Conservation (phyloP, 2,888 invertebrate genomes). For the Brenthis ino region DNA sequence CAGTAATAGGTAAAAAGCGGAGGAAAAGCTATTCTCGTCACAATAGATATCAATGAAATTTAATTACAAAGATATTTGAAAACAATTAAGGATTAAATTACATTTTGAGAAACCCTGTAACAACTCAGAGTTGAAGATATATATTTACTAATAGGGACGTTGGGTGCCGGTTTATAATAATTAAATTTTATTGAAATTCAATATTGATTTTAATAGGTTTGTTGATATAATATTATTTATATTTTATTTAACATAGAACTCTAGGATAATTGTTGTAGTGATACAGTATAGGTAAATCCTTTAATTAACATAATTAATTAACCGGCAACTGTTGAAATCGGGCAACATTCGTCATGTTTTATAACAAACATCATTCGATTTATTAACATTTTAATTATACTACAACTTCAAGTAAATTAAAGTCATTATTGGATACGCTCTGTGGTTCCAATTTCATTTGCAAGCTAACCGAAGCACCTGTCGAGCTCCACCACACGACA, state of each 20-base stretch:
- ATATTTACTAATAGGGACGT: slow-evolving; percentile 17
- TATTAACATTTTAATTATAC: background rate
- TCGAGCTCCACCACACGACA: slow-evolving; percentile 7
- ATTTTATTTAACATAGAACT: too few relatives aligned
- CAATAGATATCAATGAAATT: background rate
- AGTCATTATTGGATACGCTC: slow-evolving; percentile 14
- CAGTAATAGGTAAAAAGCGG: background rate
- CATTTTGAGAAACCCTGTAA: slow-evolving; percentile 8
- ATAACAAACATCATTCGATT: too few relatives aligned
- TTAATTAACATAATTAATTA: too few relatives aligned
- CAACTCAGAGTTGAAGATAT: slow-evolving; percentile 2
- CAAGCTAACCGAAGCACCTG: slow-evolving; percentile 26
- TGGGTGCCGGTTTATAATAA: background rate
- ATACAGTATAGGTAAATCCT: too few relatives aligned
- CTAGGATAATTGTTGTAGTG: too few relatives aligned
- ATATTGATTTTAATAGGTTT: background rate
- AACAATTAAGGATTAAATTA: slow-evolving; percentile 12
- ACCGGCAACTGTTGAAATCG: too few relatives aligned
- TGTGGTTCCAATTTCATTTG: slow-evolving; percentile 30
- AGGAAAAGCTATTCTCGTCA: background rate
- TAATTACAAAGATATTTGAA: slow-evolving; percentile 9
- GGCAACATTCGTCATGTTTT: too few relatives aligned
- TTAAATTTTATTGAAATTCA: background rate
- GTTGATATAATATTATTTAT: too few relatives aligned
- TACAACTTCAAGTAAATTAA: slow-evolving; percentile 19